Conservation (phyloP, 2,113 vertebrate genomes). For the Otis tarda region DNA sequence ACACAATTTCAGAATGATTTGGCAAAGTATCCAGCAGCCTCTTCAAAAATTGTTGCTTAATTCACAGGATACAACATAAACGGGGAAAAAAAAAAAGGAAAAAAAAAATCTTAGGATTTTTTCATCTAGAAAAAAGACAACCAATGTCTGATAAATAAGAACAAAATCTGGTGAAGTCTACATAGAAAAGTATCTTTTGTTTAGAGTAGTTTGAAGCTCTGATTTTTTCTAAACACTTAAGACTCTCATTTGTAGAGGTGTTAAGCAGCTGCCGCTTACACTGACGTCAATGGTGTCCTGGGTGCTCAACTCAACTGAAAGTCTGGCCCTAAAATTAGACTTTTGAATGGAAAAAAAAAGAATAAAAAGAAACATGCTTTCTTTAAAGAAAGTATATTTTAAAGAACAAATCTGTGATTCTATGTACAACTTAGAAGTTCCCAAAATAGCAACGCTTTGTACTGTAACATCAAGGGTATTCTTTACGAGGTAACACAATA, state of each 20-base stretch:
- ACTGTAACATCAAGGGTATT: background rate
- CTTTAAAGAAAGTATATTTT: background rate
- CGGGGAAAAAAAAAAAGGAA: background rate
- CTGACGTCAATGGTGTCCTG: background rate
- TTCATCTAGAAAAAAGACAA: background rate
- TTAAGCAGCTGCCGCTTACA: background rate
- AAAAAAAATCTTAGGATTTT: background rate
- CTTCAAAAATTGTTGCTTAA: conserved; percentile 26
- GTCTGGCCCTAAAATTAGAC: background rate
- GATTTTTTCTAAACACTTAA: background rate
- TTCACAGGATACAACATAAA: background rate
- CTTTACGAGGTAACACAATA: background rate
- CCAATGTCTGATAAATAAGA: background rate
- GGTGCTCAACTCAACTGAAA: background rate
- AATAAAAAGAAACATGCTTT: background rate
- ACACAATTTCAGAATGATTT: conserved; percentile 73
- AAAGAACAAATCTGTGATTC: background rate
- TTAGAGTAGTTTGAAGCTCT: background rate
- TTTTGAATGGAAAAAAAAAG: background rate
- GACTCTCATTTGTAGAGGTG: background rate
- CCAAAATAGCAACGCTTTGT: background rate
- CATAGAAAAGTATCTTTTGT: background rate
- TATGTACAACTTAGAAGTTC: background rate
- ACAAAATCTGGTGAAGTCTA: background rate
- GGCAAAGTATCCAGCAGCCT: conserved; percentile 69